These are phyloP conservation scores for Andinoacara biseriatus DNA, from an alignment of 2,113 vertebrate species.

Conservation along the genomic window DNA sequence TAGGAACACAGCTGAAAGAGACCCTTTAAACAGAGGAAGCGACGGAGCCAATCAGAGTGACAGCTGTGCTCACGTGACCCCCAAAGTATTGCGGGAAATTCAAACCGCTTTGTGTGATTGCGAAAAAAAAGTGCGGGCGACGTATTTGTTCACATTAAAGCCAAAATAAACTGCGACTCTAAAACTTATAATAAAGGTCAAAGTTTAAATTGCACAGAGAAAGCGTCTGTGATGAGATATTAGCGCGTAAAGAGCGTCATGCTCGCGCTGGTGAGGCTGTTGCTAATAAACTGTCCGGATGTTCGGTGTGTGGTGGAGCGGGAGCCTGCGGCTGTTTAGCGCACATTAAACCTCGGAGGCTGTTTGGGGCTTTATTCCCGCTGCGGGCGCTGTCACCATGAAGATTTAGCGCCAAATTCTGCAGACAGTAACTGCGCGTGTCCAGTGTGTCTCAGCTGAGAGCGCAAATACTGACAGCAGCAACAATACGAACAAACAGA, in stretches of 20 bases:
- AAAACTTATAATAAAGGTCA: background rate
- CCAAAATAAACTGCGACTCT: background rate
- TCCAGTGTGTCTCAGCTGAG: too few relatives aligned
- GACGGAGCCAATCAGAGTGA: constrained; percentile 65
- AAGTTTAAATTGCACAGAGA: background rate
- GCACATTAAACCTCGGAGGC: background rate
- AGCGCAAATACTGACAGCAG: background rate
- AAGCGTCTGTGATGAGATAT: background rate
- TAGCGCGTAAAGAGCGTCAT: background rate
- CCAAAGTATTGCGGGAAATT: constrained; percentile 53
- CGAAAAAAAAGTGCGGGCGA: constrained; percentile 48
- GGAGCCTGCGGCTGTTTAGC: too few relatives aligned
- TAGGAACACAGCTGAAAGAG: background rate
- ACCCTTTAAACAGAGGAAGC: constrained; percentile 49
- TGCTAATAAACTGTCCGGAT: too few relatives aligned
- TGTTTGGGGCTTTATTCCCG: background rate
- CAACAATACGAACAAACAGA: background rate
- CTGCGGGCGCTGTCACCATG: background rate
- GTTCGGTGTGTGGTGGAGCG: too few relatives aligned
- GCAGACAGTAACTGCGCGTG: too few relatives aligned
- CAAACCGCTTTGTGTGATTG: constrained; percentile 30
- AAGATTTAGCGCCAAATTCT: background rate
- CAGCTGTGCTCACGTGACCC: background rate
- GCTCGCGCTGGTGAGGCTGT: background rate
- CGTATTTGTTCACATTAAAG: background rate